A percentile compares a stretch with the other conserved stretches of the same genome.
Evolutionary conservation across 2,888 invertebrate species (phyloP).

Genomic region (Scaptomyza flava): DNA sequence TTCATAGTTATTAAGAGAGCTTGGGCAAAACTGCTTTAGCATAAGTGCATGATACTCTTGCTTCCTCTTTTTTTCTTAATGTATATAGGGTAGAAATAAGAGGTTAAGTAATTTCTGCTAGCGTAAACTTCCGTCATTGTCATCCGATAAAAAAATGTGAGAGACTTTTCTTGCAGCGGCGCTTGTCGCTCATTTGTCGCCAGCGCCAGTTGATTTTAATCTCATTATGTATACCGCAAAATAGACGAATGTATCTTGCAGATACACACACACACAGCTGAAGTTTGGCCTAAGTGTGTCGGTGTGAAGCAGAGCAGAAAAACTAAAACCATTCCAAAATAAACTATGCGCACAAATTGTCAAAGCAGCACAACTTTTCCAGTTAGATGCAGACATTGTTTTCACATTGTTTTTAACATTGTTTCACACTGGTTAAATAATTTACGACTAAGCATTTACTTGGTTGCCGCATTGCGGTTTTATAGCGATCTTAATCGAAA

Average conservation of each 20-base stretch:
- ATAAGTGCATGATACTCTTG: neutral
- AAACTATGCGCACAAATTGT: constrained; percentile 63
- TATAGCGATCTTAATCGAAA: constrained; percentile 2
- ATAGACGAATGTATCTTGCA: constrained; percentile 39
- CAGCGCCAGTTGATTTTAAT: constrained; percentile 64
- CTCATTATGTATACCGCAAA: constrained; percentile 55
- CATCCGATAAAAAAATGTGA: constrained; percentile 58
- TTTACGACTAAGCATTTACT: constrained; percentile 29
- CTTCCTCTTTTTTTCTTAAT: neutral
- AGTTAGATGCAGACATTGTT: constrained; percentile 37
- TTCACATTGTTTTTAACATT: constrained; percentile 22
- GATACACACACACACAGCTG: constrained; percentile 16
- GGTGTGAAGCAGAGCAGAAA: constrained; percentile 73
- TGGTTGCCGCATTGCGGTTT: constrained; percentile 7
- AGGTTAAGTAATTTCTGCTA: constrained; percentile 28
- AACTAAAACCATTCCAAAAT: constrained; percentile 48
- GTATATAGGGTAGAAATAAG: neutral
- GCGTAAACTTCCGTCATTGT: constrained; percentile 63
- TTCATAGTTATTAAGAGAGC: no score
- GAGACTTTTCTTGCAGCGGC: neutral
- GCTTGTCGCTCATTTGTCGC: constrained; percentile 72
- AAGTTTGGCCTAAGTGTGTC: constrained; percentile 7
- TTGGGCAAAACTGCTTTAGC: neutral
- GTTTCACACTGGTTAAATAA: constrained; percentile 56
- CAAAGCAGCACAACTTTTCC: constrained; percentile 44